Base-by-base conservation (phyloP, 2,888 invertebrate species). In the Automeris io region DNA sequence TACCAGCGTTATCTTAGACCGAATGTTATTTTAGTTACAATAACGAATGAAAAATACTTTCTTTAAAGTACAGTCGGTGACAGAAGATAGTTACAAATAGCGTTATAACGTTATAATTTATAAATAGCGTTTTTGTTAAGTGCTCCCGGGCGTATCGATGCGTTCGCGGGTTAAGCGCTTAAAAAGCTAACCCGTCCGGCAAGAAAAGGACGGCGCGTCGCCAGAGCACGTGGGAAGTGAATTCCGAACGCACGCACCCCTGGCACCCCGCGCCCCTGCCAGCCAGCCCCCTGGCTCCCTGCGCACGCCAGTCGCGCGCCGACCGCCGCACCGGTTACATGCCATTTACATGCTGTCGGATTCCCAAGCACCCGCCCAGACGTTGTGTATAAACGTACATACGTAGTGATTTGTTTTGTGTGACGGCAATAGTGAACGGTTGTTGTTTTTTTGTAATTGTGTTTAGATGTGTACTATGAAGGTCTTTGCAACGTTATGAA, bases 241-340 rank as follows among this genome's bases (percentile, higher is more conserved):
- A 86, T 86, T 85, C 85, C 85, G 70, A 80, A 81, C 81, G 79
- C 82, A 86, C 86, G 86, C 86, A 86, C 80, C 75, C 77, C 71
- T 49, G 43, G 40, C 42, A 43, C 45, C 47, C 42, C 43, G 49
- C 56, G 58, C 57, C 63, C 47, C 63, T 50, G 53, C 68, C 57
- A 61, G 54, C 55, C 51, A 47, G 24, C 43, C 47, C 45, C 34
- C 21, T 42, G 18, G 37, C 42, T 57, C 54, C 57, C 64, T 66
- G 72, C 75, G 78, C 81, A 75, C 61, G 70, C 58, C 73, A 86
- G 85, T 86, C 83, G 82, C 83, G 81, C 79, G 85, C 75, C 83
- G 85, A 81, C 83, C 75, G 72, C 72, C 78, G 74, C 53, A 62
- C 58, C 64, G 83, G 78, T 68, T 64, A 72, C 66, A 78, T 68